Base-by-base conservation (phyloP, 2,888 invertebrate genomes). In the Oligia strigilis region DNA sequence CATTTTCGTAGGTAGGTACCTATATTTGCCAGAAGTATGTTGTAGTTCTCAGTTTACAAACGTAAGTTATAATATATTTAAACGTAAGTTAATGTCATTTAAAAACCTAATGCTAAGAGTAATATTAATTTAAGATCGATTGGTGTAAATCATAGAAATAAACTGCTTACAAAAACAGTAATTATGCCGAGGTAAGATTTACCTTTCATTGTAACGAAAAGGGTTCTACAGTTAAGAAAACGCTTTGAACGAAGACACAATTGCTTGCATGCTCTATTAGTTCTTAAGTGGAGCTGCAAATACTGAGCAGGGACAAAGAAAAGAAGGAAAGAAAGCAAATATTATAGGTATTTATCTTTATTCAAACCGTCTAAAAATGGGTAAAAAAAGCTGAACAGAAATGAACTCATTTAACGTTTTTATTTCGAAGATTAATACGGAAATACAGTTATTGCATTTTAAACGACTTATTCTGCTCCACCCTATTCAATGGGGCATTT, bases 381-480 rank as follows among this genome's bases (percentile, higher is more conserved):
- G 9, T 29, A 77, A 52, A 43, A 43, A 66, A 52, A 17, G 2
- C 49, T 60, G 6, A 78, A 62, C 5, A 6, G n/a, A 67, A 75
- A 75, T 19, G 6, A 64, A 77, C 60, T 65, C 19, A 70, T 75
- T 83, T 60, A 17, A 52, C 58, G 19, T 65, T 81, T 72, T 75
- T 62, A 36, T 60, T 72, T 43, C 29, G 49, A 52, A 71, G 73
- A 82, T 78, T 52, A 78, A 82, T 67, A 67, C 71, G 46, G 6
- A 49, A 69, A 77, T 64, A 78, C 78, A 73, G 69, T 74, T 60
- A 76, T 73, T 85, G 75, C 82, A 85, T 85, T 85, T 76, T 66
- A 43, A 82, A 82, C 46, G 78, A 71, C 66, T 78, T 81, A 75
- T 75, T 78, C 19, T 52, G 36, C 14, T 64, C 36, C 66, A 70